Evolutionary conservation across 1,140 invertebrate genomes (phyloP), one percentile per base, ranked within the genome.

Genomic region (Coboldia fuscipes): DNA sequence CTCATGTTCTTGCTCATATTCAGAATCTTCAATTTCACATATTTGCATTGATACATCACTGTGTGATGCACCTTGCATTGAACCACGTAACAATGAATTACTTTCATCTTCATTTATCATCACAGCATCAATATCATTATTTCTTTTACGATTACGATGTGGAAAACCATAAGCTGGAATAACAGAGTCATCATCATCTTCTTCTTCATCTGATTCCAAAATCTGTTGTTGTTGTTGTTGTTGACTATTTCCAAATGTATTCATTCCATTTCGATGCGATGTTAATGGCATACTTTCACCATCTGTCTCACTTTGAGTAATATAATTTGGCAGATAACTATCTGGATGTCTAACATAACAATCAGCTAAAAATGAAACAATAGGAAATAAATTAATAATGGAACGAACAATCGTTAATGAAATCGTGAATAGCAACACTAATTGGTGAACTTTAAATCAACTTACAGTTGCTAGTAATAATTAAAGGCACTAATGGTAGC

Each of bases 11-110:
- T 42, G 39, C 48, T 78, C 75, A 45, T 65, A 70, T 50, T 84
- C 80, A n/a, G 77, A 81, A 57, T 89, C 85, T 57, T 89, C 84
- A 47, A 90, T 86, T 63, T 89, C 85, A 63, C 85, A 90, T 20
- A 90, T 63, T 58, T 79, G 74, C 16, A 81, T 72, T 15, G 83
- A 86, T 33, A 86, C 63, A 54, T 86, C 81, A 56, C 82, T 88
- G 48, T 76, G 76, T 4, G 72, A 74, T 28, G 66, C 74, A 29
- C 63, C 64, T 27, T 17, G 32, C 15, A 34, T 10, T 40, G 41
- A 34, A 45, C 63, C 65, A 33, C 66, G 65, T 23, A 80, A 63
- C 38, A 84, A 58, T 24, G 77, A 80, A 54, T 77, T 70, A 36
- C 73, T 62, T 54, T 83, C 79, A 46, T 76, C 38, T 14, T 18